Base-by-base conservation (phyloP, 2,888 invertebrate species). In the Myopa testacea region DNA sequence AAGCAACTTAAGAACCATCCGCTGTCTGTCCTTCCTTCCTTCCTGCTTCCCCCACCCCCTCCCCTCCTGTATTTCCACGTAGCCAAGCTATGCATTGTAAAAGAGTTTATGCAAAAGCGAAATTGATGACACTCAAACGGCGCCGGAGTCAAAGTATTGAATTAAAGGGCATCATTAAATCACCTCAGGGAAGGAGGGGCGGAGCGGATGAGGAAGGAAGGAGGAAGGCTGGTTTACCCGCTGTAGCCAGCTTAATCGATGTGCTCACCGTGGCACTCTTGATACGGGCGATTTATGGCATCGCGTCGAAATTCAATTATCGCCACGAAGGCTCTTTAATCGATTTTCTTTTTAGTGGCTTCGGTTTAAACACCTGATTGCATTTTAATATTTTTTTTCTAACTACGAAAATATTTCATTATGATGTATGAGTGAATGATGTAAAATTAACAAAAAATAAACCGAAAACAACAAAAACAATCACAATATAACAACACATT, bases 291-390 rank as follows among this genome's bases (percentile, higher is more conserved):
- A 69, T 63, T 76, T 76, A 69, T 76, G 38, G 65, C 60, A n/a
- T 26, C 26, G 14, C 37, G 16, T 67, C n/a, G 38, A 67, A 76
- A 76, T 69, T 45, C 75, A 76, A 68, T 68, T 76, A 76, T 68
- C 68, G 69, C 26, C 58, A 16, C 14, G 50, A 19, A 37, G 12
- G 60, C 6, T 2, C 12, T 60, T 60, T 60, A 60, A 60, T 19
- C 60, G 60, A 60, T 60, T 60, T 60, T 7, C 16, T 60, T 60
- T 19, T 60, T 6, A 60, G 10, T 45, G 10, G 6, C 45, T 6
- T 45, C 7, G 3, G 10, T 45, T 45, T 45, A 45, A 45, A 45
- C 10, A 45, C 10, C 45, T 45, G 45, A 45, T 6, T 45, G 45
- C 6, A 1, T 45, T 45, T 45, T 45, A 45, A 45, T 45, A 6